Conservation (phyloP, 1,140 invertebrate species). For the Tetragonula clypearis region DNA sequence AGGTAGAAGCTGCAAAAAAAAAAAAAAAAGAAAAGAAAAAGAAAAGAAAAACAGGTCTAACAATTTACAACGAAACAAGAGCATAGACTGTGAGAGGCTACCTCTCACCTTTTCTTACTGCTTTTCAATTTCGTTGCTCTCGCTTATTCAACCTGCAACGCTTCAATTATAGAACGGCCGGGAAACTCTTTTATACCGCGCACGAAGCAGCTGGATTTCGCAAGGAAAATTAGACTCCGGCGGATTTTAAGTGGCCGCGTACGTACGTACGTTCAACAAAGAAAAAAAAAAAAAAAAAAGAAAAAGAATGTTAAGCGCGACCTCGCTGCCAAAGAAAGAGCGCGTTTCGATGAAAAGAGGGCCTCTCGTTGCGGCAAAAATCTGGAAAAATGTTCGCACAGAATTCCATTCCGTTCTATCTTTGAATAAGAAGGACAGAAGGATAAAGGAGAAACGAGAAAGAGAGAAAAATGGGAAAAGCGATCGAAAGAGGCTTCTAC, state of each 20-base stretch:
- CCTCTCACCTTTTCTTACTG: too few species aligned
- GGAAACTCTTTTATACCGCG: not conserved
- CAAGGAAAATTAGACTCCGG: not conserved
- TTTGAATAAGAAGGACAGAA: too few species aligned
- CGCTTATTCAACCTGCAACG: not conserved
- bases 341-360: not conserved
- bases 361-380: not conserved
- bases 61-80: not conserved
- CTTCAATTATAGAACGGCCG: slow-evolving; percentile 1
- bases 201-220: not conserved
- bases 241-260: not conserved
- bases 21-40: too few species aligned
- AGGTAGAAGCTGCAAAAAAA: too few species aligned
- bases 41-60: not conserved
- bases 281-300: too few species aligned
- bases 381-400: not conserved
- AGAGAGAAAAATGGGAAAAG: not conserved
- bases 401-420: not conserved
- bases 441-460: not conserved
- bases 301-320: not conserved
- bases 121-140: not conserved
- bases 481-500: not conserved
- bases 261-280: not conserved
- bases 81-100: not conserved
- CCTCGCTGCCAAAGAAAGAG: not conserved